A percentile compares a stretch with the other conserved stretches of the same genome.
Evolutionary conservation across 2,888 invertebrate species (phyloP).

Genomic region (Plagodis dolabraria): DNA sequence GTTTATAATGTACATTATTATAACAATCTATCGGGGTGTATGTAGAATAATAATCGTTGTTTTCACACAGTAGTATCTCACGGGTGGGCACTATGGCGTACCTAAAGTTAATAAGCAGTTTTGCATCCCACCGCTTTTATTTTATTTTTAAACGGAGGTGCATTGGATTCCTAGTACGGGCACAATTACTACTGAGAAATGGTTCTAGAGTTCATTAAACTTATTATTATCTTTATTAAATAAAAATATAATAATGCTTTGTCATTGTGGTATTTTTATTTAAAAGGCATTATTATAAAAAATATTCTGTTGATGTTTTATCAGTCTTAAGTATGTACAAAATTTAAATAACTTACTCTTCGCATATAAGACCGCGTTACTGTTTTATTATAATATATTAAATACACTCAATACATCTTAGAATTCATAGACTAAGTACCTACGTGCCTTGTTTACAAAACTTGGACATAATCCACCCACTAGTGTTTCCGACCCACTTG

Average conservation of each 20-base stretch:
- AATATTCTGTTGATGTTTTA: too few relatives aligned
- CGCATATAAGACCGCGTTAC: background rate
- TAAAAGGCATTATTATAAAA: too few relatives aligned
- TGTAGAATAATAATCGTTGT: slow-evolving; percentile 17
- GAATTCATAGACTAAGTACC: too few relatives aligned
- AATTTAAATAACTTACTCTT: too few relatives aligned
- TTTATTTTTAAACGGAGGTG: background rate
- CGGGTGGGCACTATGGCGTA: slow-evolving; percentile 12
- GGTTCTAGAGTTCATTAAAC: background rate
- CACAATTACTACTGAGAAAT: slow-evolving; percentile 2
- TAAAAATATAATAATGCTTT: background rate
- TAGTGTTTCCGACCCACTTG: background rate
- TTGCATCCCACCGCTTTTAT: slow-evolving; percentile 3
- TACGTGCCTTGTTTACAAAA: background rate
- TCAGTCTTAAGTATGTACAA: too few relatives aligned
- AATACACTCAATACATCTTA: too few relatives aligned
- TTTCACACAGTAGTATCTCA: slow-evolving; percentile 15
- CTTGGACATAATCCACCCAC: background rate
- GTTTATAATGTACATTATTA: slow-evolving; percentile 21
- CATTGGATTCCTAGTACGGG: background rate
- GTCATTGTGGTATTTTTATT: too few relatives aligned
- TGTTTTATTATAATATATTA: background rate
- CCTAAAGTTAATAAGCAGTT: slow-evolving; percentile 6
- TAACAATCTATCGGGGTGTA: slow-evolving; percentile 13
- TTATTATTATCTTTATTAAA: background rate